Percentiles rank a stretch among this genome's conserved stretches.
Conservation (phyloP, 2,113 vertebrate species). For the Eudorcas thomsonii region DNA sequence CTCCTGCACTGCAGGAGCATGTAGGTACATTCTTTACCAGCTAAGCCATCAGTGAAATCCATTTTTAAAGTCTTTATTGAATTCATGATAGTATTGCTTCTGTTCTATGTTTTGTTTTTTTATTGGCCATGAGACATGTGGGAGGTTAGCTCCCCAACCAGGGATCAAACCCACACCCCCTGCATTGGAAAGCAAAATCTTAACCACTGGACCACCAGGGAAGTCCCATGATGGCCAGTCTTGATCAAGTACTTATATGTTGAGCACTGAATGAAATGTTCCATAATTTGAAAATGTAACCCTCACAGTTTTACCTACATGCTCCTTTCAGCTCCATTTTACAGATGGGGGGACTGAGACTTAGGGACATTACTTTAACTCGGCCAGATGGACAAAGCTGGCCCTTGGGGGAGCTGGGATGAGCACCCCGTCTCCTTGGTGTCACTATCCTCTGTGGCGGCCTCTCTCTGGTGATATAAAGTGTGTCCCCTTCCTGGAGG, state of each 20-base stretch:
- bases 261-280: too few species aligned
- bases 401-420: background rate
- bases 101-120: background rate
- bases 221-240: background rate
- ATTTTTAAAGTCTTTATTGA: background rate
- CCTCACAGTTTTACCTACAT: background rate
- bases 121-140: background rate
- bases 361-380: background rate
- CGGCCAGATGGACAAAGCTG: background rate
- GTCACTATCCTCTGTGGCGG: background rate
- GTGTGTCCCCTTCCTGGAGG: background rate
- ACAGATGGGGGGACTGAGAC: background rate
- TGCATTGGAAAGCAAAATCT: background rate
- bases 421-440: background rate
- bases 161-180: background rate
- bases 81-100: background rate
- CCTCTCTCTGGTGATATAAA: rapidly evolving
- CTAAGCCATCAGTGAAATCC: background rate
- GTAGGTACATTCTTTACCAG: background rate
- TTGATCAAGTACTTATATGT: background rate
- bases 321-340: background rate
- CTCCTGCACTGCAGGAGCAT: background rate
- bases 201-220: background rate
- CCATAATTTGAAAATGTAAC: background rate
- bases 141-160: background rate